Conservation (phyloP, 2,113 vertebrate genomes). For the Neofelis nebulosa region DNA sequence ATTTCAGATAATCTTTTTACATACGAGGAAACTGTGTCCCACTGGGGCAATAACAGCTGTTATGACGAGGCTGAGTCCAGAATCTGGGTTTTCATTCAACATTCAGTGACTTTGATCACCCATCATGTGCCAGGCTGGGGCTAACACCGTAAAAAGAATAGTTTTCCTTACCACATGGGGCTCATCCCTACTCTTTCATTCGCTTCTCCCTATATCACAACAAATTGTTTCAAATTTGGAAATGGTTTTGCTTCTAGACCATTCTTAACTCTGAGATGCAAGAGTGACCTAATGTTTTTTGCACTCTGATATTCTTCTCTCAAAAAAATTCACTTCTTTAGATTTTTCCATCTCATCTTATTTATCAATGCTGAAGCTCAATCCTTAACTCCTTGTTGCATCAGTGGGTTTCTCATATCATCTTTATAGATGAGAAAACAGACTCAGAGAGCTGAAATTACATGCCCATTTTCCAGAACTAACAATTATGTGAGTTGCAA, state of each 20-base stretch:
- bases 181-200: not conserved
- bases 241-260: not conserved
- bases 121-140: not conserved
- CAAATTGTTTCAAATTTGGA: not conserved
- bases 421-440: constrained; percentile 13
- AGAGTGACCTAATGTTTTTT: not conserved
- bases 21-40: not conserved
- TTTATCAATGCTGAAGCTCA: not conserved
- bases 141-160: not conserved
- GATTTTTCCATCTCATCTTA: not conserved
- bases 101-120: not conserved
- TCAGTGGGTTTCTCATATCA: not conserved
- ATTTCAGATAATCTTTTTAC: constrained; percentile 41
- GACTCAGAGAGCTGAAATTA: not conserved
- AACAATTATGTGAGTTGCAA: not conserved
- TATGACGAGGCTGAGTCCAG: not conserved
- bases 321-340: not conserved
- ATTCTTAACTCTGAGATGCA: constrained; percentile 4
- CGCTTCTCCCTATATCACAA: not conserved
- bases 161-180: not conserved
- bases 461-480: not conserved
- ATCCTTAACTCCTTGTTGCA: not conserved
- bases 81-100: not conserved
- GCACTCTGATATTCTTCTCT: not conserved
- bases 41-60: not conserved